Base-by-base conservation (phyloP, 1,140 invertebrate genomes). In the Pygmarrhopalites habei region DNA sequence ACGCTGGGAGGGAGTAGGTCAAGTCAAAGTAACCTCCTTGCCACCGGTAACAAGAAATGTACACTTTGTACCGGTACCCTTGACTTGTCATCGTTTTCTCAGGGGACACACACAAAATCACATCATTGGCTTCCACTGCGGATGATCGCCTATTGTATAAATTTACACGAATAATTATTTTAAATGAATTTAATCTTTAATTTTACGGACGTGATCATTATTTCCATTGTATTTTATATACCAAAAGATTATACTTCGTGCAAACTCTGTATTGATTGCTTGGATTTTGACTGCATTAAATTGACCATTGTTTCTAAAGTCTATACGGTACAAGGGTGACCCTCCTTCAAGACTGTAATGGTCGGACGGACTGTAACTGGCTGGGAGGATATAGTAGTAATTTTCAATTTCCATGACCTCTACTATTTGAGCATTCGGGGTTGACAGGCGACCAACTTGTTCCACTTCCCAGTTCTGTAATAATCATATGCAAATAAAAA, bases 1-100 rank as follows among this genome's bases (percentile, higher is more conserved):
- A 68, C 7, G 75, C 74, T 32, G 69, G 58, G 43, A 82, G 65
- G 7, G 66, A 56, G 41, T 79, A 74, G 7, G 77, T 71, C 1
- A 73, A 56, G 72, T 83, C 80, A 68, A 83, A 83, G 68, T 81
- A 76, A 44, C 73, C 75, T 26, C 75, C 76, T 29, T 75, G 64
- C 80, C 79, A 82, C 21, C 70, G 71, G 60, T 79, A 82, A 15
- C 65, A 67, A 41, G 66, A 61, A 64, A 72, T 67, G 39, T 60
- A 21, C 41, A 73, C 61, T 25, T 69, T 32, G 60, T 68, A 65
- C 53, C 66, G n/a, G 60, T 61, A 58, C 43, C 57, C 30, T 29
- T 28, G 58, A 39, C 2, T 23, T 49, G 25, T 70, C 4, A 21
- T 25, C 23, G 19, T 55, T 26, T 70, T 62, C 57, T 71, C 66